These are phyloP conservation scores for Temnopleurus reevesii DNA, from an alignment of 53 echinoderm and acorn worm species.

Conservation along the genomic window DNA sequence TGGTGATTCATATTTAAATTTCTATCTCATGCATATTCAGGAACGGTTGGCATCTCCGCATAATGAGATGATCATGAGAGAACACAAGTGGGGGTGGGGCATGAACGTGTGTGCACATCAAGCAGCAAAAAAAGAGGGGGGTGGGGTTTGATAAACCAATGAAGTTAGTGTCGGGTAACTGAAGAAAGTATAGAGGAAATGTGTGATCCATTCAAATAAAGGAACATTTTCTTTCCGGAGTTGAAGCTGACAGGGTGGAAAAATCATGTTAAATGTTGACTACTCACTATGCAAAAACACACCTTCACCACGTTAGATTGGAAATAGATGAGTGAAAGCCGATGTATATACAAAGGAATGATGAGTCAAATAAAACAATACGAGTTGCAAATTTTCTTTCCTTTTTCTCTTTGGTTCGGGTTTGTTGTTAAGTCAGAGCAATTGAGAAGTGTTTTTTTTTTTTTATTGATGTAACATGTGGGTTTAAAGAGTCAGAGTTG, in stretches of 20 bases:
- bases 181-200: not conserved
- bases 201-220: not conserved
- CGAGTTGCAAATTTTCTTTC: slow-evolving; percentile 14
- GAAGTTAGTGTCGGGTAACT: slow-evolving; percentile 52
- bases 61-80: slow-evolving; percentile 48
- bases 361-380: slow-evolving; percentile 39
- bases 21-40: too few species aligned
- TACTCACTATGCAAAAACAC: slow-evolving; percentile 53
- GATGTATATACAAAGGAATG: slow-evolving; percentile 26
- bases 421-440: slow-evolving; percentile 34
- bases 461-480: slow-evolving; percentile 48
- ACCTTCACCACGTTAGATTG: slow-evolving; percentile 54
- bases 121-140: slow-evolving; percentile 32
- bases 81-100: slow-evolving; percentile 59
- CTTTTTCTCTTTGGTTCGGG: slow-evolving; percentile 42
- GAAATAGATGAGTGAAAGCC: slow-evolving; percentile 30
- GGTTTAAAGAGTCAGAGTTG: slow-evolving; percentile 28
- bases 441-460: slow-evolving; percentile 44
- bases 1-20: too few species aligned
- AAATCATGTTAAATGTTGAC: slow-evolving; percentile 47
- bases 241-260: not conserved
- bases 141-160: slow-evolving; percentile 12
- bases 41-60: too few species aligned
- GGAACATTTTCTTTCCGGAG: not conserved
- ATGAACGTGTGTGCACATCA: slow-evolving; percentile 48